Conservation (phyloP, 1,140 invertebrate species). For the Drosophila prosaltans region DNA sequence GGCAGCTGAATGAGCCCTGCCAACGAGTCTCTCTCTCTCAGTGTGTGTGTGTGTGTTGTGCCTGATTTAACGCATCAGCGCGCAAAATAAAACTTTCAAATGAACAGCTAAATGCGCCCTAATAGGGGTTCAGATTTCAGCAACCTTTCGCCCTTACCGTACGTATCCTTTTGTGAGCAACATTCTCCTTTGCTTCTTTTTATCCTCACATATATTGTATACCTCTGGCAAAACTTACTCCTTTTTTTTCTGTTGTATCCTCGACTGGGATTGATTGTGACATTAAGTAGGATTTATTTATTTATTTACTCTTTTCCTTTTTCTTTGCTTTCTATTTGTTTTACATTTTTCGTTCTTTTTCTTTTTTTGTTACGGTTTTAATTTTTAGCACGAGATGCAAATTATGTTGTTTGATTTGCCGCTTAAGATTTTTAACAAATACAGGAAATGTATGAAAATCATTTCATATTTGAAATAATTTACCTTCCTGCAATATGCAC, state of each 20-base stretch:
- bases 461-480: too few species aligned
- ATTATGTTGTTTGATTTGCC: conserved; percentile 66
- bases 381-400: conserved; percentile 71
- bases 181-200: background rate
- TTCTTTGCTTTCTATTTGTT: conserved; percentile 17
- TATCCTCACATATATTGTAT: background rate
- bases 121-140: conserved; percentile 83
- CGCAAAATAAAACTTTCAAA: conserved; percentile 82
- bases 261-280: conserved; percentile 76
- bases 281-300: conserved; percentile 83
- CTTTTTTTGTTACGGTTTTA: conserved; percentile 29
- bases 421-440: conserved; percentile 68
- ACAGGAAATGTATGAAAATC: background rate
- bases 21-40: conserved; percentile 31
- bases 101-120: conserved; percentile 83
- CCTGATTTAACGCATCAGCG: conserved; percentile 82
- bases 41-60: conserved; percentile 32
- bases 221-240: conserved; percentile 32
- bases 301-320: conserved; percentile 75
- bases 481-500: too few species aligned
- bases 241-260: conserved; percentile 29
- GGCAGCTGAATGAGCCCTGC: conserved; percentile 12
- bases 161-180: background rate
- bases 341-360: conserved; percentile 22
- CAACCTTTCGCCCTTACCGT: conserved; percentile 44